Evolutionary conservation across 1,140 invertebrate genomes (phyloP).

Genomic region (Drosophila rhopaloa): DNA sequence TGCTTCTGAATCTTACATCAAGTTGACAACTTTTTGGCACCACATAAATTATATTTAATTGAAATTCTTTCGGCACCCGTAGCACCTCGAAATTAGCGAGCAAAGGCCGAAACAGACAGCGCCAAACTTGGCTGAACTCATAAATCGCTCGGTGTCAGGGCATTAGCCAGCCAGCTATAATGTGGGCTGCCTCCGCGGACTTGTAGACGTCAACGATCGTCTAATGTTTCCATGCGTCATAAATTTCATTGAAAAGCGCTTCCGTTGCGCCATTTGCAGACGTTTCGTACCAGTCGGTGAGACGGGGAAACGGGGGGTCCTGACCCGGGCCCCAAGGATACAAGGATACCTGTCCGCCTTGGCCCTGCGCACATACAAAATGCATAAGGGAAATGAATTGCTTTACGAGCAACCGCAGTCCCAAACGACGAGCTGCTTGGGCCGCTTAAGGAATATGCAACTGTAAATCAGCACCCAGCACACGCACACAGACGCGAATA

Average conservation of each 20-base stretch:
- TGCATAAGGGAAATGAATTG: slow-evolving; percentile 83
- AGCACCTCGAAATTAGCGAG: slow-evolving; percentile 59
- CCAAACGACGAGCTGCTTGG: slow-evolving; percentile 22
- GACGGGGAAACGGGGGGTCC: not conserved
- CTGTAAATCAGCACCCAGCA: slow-evolving; percentile 75
- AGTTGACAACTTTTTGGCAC: slow-evolving; percentile 61
- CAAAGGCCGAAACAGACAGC: slow-evolving; percentile 61
- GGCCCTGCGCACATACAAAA: slow-evolving; percentile 55
- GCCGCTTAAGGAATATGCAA: slow-evolving; percentile 71
- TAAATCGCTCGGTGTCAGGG: slow-evolving; percentile 68
- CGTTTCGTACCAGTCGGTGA: slow-evolving; percentile 14
- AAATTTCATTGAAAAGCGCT: slow-evolving; percentile 83
- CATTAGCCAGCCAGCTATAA: slow-evolving; percentile 31
- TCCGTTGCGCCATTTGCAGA: slow-evolving; percentile 79
- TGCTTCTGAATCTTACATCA: slow-evolving; percentile 21
- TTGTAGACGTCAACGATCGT: slow-evolving; percentile 82
- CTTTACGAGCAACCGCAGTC: slow-evolving; percentile 76
- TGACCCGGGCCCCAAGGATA: too few species aligned
- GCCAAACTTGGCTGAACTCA: slow-evolving; percentile 57
- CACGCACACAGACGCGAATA: slow-evolving; percentile 41
- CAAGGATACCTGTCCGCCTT: slow-evolving; percentile 25
- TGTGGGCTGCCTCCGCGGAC: slow-evolving; percentile 40
- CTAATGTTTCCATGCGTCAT: slow-evolving; percentile 83
- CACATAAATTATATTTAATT: slow-evolving; percentile 82
- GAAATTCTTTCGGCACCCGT: slow-evolving; percentile 70